Evolutionary conservation across 2,888 invertebrate genomes (phyloP).

Genomic region (Brachypterus glaber): DNA sequence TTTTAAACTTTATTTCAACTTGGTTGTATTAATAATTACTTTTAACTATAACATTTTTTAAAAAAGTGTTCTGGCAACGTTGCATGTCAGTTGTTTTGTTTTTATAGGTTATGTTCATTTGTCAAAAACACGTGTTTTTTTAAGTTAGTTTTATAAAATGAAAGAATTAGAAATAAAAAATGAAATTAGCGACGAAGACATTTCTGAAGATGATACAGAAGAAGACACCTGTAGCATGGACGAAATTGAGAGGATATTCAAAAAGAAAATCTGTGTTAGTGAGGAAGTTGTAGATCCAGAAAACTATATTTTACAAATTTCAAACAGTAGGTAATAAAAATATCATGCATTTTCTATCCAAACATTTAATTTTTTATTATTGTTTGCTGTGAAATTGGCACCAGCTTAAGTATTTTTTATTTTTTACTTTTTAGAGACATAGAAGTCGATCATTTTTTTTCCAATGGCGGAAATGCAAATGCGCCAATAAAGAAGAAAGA

Average conservation of each 20-base stretch:
- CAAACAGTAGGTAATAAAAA: slow-evolving; percentile 11
- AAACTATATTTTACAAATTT: slow-evolving; percentile 16
- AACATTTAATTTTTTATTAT: slow-evolving; percentile 1
- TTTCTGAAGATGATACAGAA: slow-evolving; percentile 5
- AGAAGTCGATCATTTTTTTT: too few relatives aligned
- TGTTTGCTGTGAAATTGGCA: too few relatives aligned
- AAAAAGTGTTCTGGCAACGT: too few relatives aligned
- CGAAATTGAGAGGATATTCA: slow-evolving; percentile 14
- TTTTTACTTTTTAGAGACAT: slow-evolving; percentile 3
- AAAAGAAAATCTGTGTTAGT: slow-evolving; percentile 7
- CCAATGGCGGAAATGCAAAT: too few relatives aligned
- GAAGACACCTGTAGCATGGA: slow-evolving; percentile 10
- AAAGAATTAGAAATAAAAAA: slow-evolving; percentile 9
- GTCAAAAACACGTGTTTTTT: slow-evolving; percentile 3
- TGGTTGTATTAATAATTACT: too few relatives aligned
- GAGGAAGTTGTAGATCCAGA: slow-evolving; percentile 9
- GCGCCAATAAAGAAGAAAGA: too few relatives aligned
- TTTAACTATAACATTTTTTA: too few relatives aligned
- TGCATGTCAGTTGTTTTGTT: too few relatives aligned
- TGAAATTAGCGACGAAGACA: slow-evolving; percentile 2
- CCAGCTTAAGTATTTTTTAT: too few relatives aligned
- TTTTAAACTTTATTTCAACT: too few relatives aligned
- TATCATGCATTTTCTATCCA: background rate
- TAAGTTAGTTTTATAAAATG: background rate
- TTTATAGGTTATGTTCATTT: too few relatives aligned